Conservation (phyloP, 2,888 invertebrate genomes). For the Empis stercorea region DNA sequence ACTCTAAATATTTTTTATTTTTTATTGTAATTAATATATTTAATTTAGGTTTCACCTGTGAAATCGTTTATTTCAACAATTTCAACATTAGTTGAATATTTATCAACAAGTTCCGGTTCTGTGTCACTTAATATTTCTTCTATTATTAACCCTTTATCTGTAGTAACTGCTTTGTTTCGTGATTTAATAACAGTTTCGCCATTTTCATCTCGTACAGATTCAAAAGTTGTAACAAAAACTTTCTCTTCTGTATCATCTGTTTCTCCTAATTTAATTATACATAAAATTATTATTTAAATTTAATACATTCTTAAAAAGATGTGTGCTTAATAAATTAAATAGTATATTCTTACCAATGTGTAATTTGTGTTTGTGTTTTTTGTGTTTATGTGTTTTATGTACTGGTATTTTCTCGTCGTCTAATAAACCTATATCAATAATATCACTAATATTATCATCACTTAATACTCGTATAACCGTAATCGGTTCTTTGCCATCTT, state of each 20-base stretch:
- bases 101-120: conserved; percentile 24
- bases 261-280: conserved; percentile 20
- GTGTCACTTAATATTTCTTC: conserved; percentile 34
- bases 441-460: conserved; percentile 28
- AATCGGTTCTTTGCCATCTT: conserved; percentile 37
- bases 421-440: conserved; percentile 30
- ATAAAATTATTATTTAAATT: conserved; percentile 6
- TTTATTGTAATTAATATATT: no score
- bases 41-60: conserved; percentile 23
- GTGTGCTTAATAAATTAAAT: background rate
- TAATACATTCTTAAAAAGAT: background rate
- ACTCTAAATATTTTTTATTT: no score
- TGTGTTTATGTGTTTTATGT: conserved; percentile 6
- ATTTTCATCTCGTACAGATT: conserved; percentile 32
- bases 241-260: conserved; percentile 31
- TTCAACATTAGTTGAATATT: conserved; percentile 25
- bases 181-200: conserved; percentile 30
- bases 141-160: conserved; percentile 31
- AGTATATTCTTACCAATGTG: conserved; percentile 24
- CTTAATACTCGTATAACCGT: conserved; percentile 34
- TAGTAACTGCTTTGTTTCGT: conserved; percentile 30
- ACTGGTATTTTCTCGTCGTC: conserved; percentile 25
- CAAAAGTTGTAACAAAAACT: conserved; percentile 34
- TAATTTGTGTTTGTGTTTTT: conserved; percentile 12
- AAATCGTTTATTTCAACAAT: conserved; percentile 31